These are phyloP conservation scores for Anguilla obscura DNA, from an alignment of 2,797 vertebrate species.

Conservation along the genomic window DNA sequence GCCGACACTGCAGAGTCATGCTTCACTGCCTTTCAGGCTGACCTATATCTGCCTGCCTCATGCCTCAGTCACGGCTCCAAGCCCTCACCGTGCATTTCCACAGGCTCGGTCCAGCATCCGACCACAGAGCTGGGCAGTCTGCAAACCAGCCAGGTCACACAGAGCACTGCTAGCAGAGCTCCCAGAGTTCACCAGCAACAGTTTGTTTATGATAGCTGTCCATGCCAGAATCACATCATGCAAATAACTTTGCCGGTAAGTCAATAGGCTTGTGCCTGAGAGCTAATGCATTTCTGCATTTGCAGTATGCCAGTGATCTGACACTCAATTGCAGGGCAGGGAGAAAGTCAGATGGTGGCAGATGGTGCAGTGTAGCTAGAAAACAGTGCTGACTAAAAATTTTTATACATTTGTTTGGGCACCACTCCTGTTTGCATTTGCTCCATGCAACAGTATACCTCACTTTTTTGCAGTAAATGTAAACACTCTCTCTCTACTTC, in stretches of 20 bases:
- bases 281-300: not conserved
- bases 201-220: not conserved
- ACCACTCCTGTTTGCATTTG: not conserved
- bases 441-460: not conserved
- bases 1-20: not conserved
- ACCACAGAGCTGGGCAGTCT: not conserved
- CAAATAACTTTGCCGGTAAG: not conserved
- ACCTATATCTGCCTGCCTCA: constrained; percentile 60
- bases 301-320: not conserved
- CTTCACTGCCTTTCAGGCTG: constrained; percentile 49
- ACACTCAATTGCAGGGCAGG: not conserved
- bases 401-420: not conserved
- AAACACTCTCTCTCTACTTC: not conserved
- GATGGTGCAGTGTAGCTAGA: not conserved
- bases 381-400: not conserved
- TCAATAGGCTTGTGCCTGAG: not conserved
- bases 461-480: not conserved
- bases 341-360: not conserved
- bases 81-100: constrained; percentile 27
- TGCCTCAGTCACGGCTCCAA: constrained; percentile 38
- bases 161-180: not conserved
- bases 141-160: not conserved
- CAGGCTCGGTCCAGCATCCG: not conserved
- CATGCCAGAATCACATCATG: not conserved
- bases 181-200: not conserved